Percentiles rank a stretch among this genome's conserved stretches.
Evolutionary conservation across 92 coral and sea anemone species (phyloP).

Genomic region (Phenganax marumi): DNA sequence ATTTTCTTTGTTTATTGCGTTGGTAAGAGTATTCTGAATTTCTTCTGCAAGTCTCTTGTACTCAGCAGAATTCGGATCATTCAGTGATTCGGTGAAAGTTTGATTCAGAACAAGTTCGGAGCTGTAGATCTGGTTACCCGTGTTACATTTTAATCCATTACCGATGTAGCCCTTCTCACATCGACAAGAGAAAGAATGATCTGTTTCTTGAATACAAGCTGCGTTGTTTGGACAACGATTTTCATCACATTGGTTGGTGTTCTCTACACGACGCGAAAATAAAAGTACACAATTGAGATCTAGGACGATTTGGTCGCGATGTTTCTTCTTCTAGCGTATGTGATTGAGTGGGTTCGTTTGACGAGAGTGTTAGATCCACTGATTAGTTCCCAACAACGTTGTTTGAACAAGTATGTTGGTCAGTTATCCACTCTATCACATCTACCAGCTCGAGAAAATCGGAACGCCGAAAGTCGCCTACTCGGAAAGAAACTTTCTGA

Average conservation of each 20-base stretch:
- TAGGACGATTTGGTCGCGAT: too few species aligned
- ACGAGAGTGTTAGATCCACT: too few species aligned
- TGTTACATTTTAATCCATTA: conserved; percentile 21
- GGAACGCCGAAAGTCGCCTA: too few species aligned
- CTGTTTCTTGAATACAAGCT: conserved; percentile 1
- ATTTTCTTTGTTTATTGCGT: neutral
- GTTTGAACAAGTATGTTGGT: too few species aligned
- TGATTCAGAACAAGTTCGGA: conserved; percentile 18
- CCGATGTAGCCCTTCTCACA: conserved; percentile 35
- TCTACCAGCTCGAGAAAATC: too few species aligned
- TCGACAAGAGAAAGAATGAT: conserved; percentile 28
- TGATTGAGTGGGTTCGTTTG: too few species aligned
- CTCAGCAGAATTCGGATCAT: conserved; percentile 24
- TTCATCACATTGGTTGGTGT: conserved; percentile 11
- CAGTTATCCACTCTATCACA: too few species aligned
- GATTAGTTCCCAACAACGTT: too few species aligned
- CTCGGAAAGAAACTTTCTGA: too few species aligned
- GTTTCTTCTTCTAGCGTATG: too few species aligned
- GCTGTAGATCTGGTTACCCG: conserved; percentile 16
- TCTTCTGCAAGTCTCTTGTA: conserved; percentile 16
- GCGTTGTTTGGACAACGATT: conserved; percentile 23
- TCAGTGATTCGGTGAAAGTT: conserved; percentile 23
- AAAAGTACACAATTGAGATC: too few species aligned
- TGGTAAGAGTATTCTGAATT: conserved; percentile 22
- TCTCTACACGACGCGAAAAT: too few species aligned